These are phyloP conservation scores for Pyrochroa serraticornis DNA, from an alignment of 2,888 invertebrate genomes.

Conservation along the genomic window DNA sequence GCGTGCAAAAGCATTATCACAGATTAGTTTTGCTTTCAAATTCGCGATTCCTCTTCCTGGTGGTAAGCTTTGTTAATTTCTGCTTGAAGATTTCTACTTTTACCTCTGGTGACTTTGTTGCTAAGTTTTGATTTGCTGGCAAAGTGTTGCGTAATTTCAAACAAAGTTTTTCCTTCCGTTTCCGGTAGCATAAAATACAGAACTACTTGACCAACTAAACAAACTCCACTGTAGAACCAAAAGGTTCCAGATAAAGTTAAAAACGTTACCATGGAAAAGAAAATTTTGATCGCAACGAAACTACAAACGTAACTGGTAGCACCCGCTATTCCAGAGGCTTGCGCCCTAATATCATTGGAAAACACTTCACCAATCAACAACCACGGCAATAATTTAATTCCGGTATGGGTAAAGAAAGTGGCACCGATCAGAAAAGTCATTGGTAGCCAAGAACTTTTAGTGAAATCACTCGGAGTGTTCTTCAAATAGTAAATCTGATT, in stretches of 20 bases:
- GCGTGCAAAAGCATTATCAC: too few species aligned
- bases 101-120: constrained; percentile 9
- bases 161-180: constrained; percentile 77
- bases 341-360: constrained; percentile 69
- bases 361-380: constrained; percentile 79
- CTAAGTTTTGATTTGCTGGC: constrained; percentile 60
- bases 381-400: constrained; percentile 78
- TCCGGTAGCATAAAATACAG: constrained; percentile 76
- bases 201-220: constrained; percentile 65
- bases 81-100: neutral
- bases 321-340: constrained; percentile 73
- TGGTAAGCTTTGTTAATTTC: constrained; percentile 4
- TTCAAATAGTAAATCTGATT: constrained; percentile 40
- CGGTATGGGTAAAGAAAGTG: constrained; percentile 73
- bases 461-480: constrained; percentile 9
- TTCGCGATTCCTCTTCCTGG: too few species aligned
- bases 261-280: constrained; percentile 66
- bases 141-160: constrained; percentile 73
- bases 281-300: constrained; percentile 75
- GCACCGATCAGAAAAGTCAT: constrained; percentile 68
- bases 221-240: constrained; percentile 68
- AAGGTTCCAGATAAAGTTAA: constrained; percentile 74
- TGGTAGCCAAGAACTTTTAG: constrained; percentile 66
- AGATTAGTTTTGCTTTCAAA: too few species aligned
- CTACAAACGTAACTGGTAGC: constrained; percentile 76